These are phyloP conservation scores for Poeciliopsis infans DNA, from an alignment of 2,797 vertebrate genomes.

Conservation along the genomic window DNA sequence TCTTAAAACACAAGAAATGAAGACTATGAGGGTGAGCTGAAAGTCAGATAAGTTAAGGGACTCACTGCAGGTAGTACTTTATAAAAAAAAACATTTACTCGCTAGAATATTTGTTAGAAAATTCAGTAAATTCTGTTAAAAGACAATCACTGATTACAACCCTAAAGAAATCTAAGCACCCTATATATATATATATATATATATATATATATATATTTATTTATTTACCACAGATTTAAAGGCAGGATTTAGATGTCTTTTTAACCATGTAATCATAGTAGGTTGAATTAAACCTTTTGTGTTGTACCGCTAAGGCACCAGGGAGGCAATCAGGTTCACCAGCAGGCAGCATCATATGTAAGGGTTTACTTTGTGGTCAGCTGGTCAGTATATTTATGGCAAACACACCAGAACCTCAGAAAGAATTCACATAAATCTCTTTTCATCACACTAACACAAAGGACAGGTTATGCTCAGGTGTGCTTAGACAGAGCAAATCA, in stretches of 20 bases:
- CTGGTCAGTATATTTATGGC: background rate
- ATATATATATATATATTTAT: too few species aligned
- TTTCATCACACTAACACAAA: background rate
- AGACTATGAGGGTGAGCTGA: background rate
- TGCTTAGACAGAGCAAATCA: background rate
- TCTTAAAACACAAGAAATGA: background rate
- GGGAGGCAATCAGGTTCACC: background rate
- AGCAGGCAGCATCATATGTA: background rate
- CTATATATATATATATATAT: too few species aligned
- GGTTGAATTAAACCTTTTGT: background rate
- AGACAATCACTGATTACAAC: too few species aligned
- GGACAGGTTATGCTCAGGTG: background rate
- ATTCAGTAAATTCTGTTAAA: too few species aligned
- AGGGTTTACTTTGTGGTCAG: background rate
- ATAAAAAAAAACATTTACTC: too few species aligned
- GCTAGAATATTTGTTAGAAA: too few species aligned
- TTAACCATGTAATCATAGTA: background rate
- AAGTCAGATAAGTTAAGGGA: slow-evolving; percentile 2
- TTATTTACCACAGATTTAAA: background rate
- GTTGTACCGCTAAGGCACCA: background rate
- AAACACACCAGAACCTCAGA: background rate
- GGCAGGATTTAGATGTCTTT: background rate
- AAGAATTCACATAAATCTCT: background rate
- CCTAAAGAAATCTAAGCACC: too few species aligned
- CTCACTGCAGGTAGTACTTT: slow-evolving; percentile 37